Evolutionary conservation across 2,113 vertebrate genomes (phyloP).

Genomic region (Charadrius vociferus): DNA sequence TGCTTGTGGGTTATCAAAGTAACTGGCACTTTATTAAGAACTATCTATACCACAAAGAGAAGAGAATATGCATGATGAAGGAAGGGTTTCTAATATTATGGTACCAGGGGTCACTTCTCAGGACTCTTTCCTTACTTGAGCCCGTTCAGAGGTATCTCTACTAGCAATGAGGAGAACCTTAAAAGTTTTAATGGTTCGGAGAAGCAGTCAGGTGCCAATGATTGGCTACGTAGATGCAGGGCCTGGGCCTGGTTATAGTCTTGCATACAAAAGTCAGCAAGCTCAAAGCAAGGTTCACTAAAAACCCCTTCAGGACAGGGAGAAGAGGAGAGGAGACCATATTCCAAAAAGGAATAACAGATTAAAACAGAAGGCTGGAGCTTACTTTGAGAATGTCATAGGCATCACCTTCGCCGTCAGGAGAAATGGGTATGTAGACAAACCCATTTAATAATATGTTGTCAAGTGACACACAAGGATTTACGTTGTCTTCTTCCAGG

Average conservation of each 20-base stretch:
- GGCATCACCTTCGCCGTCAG: constrained; percentile 46
- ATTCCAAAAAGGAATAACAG: background rate
- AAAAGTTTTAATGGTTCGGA: background rate
- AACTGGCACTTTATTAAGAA: background rate
- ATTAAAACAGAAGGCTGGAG: background rate
- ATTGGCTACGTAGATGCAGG: background rate
- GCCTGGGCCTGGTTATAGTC: background rate
- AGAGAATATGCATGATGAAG: background rate
- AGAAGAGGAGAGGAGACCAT: background rate
- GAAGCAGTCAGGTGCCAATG: background rate
- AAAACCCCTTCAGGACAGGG: background rate
- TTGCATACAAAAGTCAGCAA: background rate
- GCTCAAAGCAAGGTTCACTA: background rate
- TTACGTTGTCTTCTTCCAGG: background rate
- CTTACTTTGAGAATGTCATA: constrained; percentile 70
- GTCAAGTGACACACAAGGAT: constrained; percentile 16
- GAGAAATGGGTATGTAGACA: constrained; percentile 32
- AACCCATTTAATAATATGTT: constrained; percentile 53
- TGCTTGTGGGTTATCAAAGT: background rate
- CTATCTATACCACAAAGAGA: background rate
- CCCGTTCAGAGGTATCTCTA: background rate
- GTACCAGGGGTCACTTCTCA: background rate
- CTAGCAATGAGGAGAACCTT: background rate
- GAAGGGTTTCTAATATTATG: background rate
- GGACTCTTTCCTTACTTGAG: background rate